phyloP scores from a whole-genome alignment of 2,797 vertebrate genomes.

The Pteropus rufus region DNA sequence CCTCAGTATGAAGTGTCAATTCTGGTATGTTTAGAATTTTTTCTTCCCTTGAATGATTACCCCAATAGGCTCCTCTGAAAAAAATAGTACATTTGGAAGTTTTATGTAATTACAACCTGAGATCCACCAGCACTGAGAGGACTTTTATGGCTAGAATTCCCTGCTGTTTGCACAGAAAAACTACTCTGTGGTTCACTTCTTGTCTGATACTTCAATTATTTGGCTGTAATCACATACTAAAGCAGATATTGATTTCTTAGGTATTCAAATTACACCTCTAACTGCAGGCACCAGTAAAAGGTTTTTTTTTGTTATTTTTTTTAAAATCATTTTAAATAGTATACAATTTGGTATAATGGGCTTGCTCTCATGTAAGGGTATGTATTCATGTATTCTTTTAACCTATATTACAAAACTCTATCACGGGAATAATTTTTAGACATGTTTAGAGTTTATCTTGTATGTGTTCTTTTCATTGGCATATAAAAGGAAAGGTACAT shows the following conservation, averaged over 20 bases:
- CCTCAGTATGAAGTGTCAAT: slow-evolving; percentile 43
- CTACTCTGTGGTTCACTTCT: slow-evolving; percentile 72
- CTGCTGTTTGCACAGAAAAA: slow-evolving; percentile 76
- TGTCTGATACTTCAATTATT: slow-evolving; percentile 85
- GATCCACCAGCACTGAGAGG: slow-evolving; percentile 50
- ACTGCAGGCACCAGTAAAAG: slow-evolving; percentile 72
- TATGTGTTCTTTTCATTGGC: slow-evolving; percentile 4
- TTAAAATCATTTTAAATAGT: slow-evolving; percentile 76
- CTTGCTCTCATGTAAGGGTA: slow-evolving; percentile 55
- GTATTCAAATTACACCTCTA: slow-evolving; percentile 81
- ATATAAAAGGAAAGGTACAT: slow-evolving; percentile 35
- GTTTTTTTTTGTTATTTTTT: slow-evolving; percentile 40
- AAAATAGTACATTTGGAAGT: slow-evolving; percentile 63
- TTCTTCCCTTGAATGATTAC: slow-evolving; percentile 45
- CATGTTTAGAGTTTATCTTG: slow-evolving; percentile 52
- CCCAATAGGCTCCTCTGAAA: slow-evolving; percentile 49
- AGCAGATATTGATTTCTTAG: slow-evolving; percentile 82
- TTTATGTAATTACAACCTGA: slow-evolving; percentile 70
- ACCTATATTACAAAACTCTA: slow-evolving; percentile 43
- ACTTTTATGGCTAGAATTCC: slow-evolving; percentile 64
- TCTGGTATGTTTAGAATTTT: slow-evolving; percentile 64
- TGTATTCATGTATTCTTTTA: slow-evolving; percentile 38
- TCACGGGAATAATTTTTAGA: not conserved
- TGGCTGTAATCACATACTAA: slow-evolving; percentile 79
- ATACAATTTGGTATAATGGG: slow-evolving; percentile 72